A percentile compares a stretch with the other conserved stretches of the same genome.
Conservation (phyloP, 2,797 vertebrate species). For the Muraenolepis orangiensis region DNA sequence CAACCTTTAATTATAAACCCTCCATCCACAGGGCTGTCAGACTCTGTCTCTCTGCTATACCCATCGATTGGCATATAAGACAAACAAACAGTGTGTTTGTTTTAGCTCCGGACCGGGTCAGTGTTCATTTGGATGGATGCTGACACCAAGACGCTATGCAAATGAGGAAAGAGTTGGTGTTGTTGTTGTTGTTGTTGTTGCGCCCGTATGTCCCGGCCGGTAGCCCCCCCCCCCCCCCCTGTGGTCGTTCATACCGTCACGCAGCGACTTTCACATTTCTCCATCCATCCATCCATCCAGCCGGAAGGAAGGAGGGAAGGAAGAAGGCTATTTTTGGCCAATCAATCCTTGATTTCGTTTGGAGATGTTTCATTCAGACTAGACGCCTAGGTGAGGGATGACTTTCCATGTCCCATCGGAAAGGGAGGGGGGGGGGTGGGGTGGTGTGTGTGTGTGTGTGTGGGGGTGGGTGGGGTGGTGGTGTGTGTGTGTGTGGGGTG, state of each 20-base stretch:
- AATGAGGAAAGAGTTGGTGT: constrained; percentile 22
- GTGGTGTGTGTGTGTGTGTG: too few species aligned
- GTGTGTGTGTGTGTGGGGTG: too few species aligned
- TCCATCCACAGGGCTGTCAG: too few species aligned
- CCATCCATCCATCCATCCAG: too few species aligned
- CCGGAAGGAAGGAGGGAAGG: too few species aligned
- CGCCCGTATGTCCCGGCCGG: too few species aligned
- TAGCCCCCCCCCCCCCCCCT: too few species aligned
- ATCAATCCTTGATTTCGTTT: constrained; percentile 19
- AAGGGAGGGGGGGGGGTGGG: too few species aligned
- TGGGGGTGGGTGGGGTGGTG: too few species aligned
- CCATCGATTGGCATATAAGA: constrained; percentile 51
- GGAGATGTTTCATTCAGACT: neutral
- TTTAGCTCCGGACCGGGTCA: neutral
- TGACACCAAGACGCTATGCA: constrained; percentile 43
- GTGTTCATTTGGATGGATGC: constrained; percentile 45
- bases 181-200: too few species aligned
- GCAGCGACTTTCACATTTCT: constrained; percentile 40
- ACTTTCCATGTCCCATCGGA: constrained; percentile 22
- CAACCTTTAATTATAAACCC: too few species aligned
- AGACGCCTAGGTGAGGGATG: neutral
- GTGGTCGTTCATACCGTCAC: too few species aligned
- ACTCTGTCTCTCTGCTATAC: neutral
- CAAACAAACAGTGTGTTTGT: constrained; percentile 17
- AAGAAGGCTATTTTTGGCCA: constrained; percentile 25